Base-by-base conservation (phyloP, 2,797 vertebrate species). In the Notoglanidium macrostoma region DNA sequence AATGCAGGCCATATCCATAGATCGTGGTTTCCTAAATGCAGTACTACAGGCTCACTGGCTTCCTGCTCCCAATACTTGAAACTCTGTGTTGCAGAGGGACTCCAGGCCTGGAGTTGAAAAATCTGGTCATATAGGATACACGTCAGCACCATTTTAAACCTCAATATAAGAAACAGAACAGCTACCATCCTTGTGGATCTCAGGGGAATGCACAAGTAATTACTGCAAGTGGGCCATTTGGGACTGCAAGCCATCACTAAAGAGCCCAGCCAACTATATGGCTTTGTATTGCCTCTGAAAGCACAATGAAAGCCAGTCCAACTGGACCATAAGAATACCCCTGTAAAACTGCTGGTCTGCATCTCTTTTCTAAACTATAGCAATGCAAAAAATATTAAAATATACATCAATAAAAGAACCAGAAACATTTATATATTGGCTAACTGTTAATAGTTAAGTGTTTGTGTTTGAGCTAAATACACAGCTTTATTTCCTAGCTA, bases 211-310 rank as follows among this genome's bases (percentile, higher is more conserved):
- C 23, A 65, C 79, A 82, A 57, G 59, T 46, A 81, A 81, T 81
- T 81, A 63, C 59, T 65, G 79, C 59, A 81, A 65, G 79, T 49
- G 59, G 40, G 26, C 26, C 40, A 46, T 29, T 46, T 49, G 79
- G 57, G 59, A 82, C 35, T 49, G 40, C 79, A 82, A 46, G 40
- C 40, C 79, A 49, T 82, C 44, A 29, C 55, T 49, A 49, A 79
- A 82, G 40, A 29, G 59, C 59, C 65, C 40, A 65, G 79, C 40
- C 78, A 29, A 46, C 12, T 12, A 46, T 82, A 65, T 65, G 77
- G 9, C 19, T 79, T 79, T 79, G 32, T 57, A 35, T 79, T 32
- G 32, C 54, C 32, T 57, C 29, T 79, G 29, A 79, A 79, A 79
- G 59, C 59, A 65, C 59, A 19, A 5, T 29, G 6, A 81, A 46